Percentiles rank a stretch among this genome's conserved stretches.
phyloP scores from a whole-genome alignment of 2,888 invertebrate species.

The Synergus umbraculus region DNA sequence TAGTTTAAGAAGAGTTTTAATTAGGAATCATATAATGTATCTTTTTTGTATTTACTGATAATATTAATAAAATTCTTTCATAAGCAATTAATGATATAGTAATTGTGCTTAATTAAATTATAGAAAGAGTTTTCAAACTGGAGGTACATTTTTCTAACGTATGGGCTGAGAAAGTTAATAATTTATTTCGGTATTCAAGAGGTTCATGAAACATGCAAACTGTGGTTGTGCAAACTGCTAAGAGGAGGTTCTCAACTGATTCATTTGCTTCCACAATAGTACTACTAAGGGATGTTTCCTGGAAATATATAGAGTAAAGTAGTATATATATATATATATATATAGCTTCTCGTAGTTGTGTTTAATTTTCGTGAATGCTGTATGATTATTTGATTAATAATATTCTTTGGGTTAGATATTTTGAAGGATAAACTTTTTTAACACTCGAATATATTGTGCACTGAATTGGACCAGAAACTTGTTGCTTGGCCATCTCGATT shows the following conservation, averaged over 20 bases:
- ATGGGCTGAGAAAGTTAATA: neutral
- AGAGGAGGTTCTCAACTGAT: neutral
- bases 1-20: too few relatives aligned
- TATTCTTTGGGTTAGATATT: too few relatives aligned
- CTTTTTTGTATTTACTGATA: too few relatives aligned
- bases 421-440: neutral
- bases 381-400: too few relatives aligned
- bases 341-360: neutral
- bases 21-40: too few relatives aligned
- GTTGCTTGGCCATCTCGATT: constrained; percentile 14
- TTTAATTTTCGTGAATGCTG: neutral
- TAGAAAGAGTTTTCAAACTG: neutral
- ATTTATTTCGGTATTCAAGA: constrained; percentile 29
- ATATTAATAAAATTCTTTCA: too few relatives aligned
- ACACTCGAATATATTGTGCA: neutral
- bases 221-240: constrained; percentile 27
- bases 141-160: neutral
- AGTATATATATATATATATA: too few relatives aligned
- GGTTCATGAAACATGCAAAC: constrained; percentile 35
- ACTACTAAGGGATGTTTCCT: constrained; percentile 13
- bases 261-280: constrained; percentile 9
- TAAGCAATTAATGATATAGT: too few relatives aligned
- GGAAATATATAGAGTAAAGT: neutral
- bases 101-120: neutral
- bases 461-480: constrained; percentile 2